Conservation (phyloP, 2,888 invertebrate genomes). For the Caenorhabditis drosophilae region DNA sequence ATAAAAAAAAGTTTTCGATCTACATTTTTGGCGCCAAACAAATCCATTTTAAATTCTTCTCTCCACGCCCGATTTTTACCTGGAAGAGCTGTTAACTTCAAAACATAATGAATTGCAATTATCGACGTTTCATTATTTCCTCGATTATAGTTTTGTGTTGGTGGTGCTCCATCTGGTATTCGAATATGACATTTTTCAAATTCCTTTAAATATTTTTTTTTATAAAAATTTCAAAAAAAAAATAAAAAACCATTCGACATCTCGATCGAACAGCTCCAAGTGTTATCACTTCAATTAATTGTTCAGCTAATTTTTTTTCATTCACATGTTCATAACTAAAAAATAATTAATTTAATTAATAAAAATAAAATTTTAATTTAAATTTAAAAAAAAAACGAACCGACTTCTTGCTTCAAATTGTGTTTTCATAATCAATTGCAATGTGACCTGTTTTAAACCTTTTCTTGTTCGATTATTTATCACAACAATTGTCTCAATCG, state of each 20-base stretch:
- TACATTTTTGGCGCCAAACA: no score
- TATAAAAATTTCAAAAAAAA: conserved; percentile 2
- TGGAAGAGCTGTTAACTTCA: conserved; percentile 61
- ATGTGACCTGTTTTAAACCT: conserved; percentile 59
- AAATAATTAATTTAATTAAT: conserved; percentile 16
- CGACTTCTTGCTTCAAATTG: conserved; percentile 59
- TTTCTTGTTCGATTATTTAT: conserved; percentile 63
- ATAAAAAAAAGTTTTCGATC: no score
- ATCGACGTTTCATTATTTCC: conserved; percentile 49
- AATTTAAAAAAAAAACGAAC: no score
- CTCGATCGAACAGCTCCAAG: conserved; percentile 59
- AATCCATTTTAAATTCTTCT: no score
- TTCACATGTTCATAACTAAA: conserved; percentile 67
- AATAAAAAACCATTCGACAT: conserved; percentile 49
- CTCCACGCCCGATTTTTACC: no score
- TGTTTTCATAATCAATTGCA: conserved; percentile 60
- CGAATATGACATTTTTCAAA: conserved; percentile 53
- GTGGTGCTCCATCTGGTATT: conserved; percentile 60
- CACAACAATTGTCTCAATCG: conserved; percentile 50
- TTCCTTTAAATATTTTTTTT: conserved; percentile 28
- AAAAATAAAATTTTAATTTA: not conserved
- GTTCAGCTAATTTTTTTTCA: conserved; percentile 64
- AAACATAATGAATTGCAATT: conserved; percentile 63
- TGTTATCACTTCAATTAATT: conserved; percentile 54
- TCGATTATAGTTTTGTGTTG: conserved; percentile 54